Conservation (phyloP, 2,888 invertebrate genomes). For the Himalopsyche anomala region DNA sequence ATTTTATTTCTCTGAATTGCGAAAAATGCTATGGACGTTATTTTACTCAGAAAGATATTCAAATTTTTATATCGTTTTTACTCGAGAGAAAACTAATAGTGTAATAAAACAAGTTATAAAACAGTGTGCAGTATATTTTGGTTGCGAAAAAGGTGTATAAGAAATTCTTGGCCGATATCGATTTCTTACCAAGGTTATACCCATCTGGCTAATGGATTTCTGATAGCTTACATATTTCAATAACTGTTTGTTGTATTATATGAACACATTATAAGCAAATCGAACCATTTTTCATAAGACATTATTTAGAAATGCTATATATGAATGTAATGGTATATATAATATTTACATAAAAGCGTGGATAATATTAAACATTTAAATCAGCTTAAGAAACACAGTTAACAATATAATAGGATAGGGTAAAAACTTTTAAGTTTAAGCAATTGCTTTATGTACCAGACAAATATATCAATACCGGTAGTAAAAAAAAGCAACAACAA, state of each 20-base stretch:
- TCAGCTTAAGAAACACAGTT: too few species aligned
- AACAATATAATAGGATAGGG: too few species aligned
- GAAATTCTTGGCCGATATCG: constrained; percentile 21
- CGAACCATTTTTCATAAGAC: neutral
- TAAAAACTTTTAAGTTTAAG: too few species aligned
- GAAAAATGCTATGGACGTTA: neutral
- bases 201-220: constrained; percentile 30
- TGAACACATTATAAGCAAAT: neutral
- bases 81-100: constrained; percentile 16
- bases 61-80: constrained; percentile 33
- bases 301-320: neutral
- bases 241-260: constrained; percentile 27
- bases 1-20: neutral
- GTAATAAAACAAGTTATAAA: constrained; percentile 34
- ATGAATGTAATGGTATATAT: too few species aligned
- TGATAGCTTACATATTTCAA: constrained; percentile 26
- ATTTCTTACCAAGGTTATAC: constrained; percentile 1
- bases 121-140: constrained; percentile 25
- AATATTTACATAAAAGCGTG: too few species aligned
- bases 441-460: too few species aligned
- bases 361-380: too few species aligned
- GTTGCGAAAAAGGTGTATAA: constrained; percentile 21
- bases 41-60: constrained; percentile 6
- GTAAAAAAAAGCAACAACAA: too few species aligned
- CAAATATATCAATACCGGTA: too few species aligned